Conservation (phyloP, 2,113 vertebrate genomes). For the Nipponia nippon region DNA sequence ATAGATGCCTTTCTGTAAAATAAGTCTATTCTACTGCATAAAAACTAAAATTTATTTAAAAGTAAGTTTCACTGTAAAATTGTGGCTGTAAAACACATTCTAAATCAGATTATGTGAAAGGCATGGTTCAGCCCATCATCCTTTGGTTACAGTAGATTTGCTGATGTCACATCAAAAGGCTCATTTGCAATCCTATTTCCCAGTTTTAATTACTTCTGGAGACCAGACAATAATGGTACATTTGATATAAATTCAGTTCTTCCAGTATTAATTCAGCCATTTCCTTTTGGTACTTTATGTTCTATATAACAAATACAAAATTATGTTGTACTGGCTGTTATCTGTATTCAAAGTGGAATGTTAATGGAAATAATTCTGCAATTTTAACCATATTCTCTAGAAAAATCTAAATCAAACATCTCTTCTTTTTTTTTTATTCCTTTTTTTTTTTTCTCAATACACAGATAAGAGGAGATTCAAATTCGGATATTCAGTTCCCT, state of each 20-base stretch:
- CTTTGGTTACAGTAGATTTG: constrained; percentile 33
- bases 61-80: not conserved
- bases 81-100: not conserved
- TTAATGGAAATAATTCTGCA: constrained; percentile 42
- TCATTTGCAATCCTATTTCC: constrained; percentile 57
- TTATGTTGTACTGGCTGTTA: constrained; percentile 14
- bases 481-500: not conserved
- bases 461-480: not conserved
- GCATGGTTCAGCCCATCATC: not conserved
- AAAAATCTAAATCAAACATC: constrained; percentile 26
- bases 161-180: constrained; percentile 51
- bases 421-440: not conserved
- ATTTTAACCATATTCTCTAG: not conserved
- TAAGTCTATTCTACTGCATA: not conserved
- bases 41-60: constrained; percentile 34
- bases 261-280: constrained; percentile 13
- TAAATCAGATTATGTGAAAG: constrained; percentile 46
- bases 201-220: constrained; percentile 65
- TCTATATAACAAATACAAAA: constrained; percentile 32
- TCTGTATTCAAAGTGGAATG: constrained; percentile 17
- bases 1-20: not conserved
- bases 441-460: not conserved
- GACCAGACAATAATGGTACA: constrained; percentile 18
- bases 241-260: constrained; percentile 7
- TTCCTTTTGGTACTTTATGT: not conserved